These are phyloP conservation scores for Catharus fuscescens DNA, from an alignment of 2,113 vertebrate genomes.

Conservation along the genomic window DNA sequence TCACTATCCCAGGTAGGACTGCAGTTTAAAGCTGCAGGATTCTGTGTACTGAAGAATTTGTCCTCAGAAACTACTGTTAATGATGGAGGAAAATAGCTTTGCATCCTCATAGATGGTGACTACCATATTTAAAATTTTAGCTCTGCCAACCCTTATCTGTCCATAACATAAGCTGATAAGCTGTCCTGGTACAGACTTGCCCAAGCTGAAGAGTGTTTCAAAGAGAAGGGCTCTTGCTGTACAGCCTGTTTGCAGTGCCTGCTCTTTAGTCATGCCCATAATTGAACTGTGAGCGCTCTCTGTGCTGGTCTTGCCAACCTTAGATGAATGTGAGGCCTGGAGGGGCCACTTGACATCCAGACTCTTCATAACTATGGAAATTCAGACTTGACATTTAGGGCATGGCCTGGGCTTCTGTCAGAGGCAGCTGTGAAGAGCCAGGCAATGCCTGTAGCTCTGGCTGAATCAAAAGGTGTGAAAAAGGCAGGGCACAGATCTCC, in stretches of 20 bases:
- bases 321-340: neutral
- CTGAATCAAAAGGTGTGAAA: conserved; percentile 5
- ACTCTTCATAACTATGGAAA: neutral
- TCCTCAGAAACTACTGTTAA: neutral
- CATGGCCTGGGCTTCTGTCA: neutral
- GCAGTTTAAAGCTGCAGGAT: neutral
- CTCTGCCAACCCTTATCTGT: neutral
- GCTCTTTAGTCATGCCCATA: neutral
- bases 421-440: conserved; percentile 10
- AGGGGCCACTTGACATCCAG: conserved; percentile 38
- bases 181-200: neutral
- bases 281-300: neutral
- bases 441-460: neutral
- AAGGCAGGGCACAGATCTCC: neutral
- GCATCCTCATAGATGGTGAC: neutral
- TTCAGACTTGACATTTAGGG: conserved; percentile 19
- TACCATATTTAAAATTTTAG: neutral
- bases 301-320: neutral
- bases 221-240: neutral
- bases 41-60: neutral
- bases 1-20: neutral
- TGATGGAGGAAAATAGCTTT: neutral
- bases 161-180: neutral
- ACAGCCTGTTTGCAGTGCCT: neutral
- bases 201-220: neutral